Percentiles rank a stretch among this genome's conserved stretches.
Evolutionary conservation across 1,140 invertebrate species (phyloP).

Genomic region (Caenorhabditis latens): DNA sequence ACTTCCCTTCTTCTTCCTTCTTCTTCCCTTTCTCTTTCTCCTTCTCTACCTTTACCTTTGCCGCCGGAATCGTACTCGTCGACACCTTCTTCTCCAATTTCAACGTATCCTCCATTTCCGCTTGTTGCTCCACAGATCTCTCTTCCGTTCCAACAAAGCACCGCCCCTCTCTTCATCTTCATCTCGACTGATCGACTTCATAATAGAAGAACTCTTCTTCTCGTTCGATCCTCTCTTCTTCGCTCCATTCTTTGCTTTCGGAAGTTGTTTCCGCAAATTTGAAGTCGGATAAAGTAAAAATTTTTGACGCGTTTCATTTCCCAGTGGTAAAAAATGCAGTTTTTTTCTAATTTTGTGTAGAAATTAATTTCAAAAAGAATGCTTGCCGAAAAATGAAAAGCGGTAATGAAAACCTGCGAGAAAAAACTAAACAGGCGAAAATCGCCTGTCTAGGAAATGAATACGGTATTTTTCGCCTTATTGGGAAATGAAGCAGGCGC

Average conservation of each 20-base stretch:
- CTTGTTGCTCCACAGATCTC: conserved; percentile 3
- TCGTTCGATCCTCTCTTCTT: conserved; percentile 12
- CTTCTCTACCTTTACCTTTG: neutral
- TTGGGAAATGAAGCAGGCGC: no score
- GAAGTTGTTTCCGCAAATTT: neutral
- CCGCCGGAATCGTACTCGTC: neutral
- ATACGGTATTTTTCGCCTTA: neutral
- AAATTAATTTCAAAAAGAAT: no score
- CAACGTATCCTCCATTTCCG: neutral
- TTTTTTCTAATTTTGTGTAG: no score
- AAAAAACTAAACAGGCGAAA: no score
- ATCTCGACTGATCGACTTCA: neutral
- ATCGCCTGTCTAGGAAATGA: no score
- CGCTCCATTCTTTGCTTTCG: neutral
- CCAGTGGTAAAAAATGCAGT: neutral
- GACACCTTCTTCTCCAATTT: neutral
- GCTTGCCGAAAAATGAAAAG: no score
- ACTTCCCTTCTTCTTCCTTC: neutral
- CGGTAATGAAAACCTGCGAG: no score
- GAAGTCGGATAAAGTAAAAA: no score
- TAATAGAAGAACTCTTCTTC: neutral
- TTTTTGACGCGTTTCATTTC: no score
- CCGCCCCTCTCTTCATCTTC: neutral
- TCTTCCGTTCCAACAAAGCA: neutral
- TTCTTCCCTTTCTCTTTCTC: conserved; percentile 11